Base-by-base conservation (phyloP, 2,888 invertebrate species). In the Linnaemya tessellans region DNA sequence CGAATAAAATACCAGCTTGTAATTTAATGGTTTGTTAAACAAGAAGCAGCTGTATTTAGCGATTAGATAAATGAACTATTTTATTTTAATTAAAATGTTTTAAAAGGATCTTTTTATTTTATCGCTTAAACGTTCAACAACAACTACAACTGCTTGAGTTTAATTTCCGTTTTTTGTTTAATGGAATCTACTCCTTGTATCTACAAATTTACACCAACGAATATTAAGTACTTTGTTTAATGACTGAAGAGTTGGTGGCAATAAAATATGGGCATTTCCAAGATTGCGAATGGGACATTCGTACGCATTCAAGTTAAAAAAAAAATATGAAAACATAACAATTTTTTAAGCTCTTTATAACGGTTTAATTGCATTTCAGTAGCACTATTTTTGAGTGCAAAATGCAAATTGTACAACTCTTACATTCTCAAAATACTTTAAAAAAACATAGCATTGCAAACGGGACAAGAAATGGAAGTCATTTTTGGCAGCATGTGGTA, bases 11-110 rank as follows among this genome's bases (percentile, higher is more conserved):
- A 4, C 15, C 38, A 73, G 73, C 73, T 60, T 68, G 60, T 74
- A 51, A 80, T 74, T 80, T 67, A 60, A 65, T 60, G 70, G 64
- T 64, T 77, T 64, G 56, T 41, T 70, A 20, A 77, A 77, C 70
- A 35, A 38, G 22, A 67, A 25, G 38, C 81, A 70, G 81, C 70
- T 82, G 81, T 68, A 60, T 68, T 43, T n/a, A 11, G 15, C 62
- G 43, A 81, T 70, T 49, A 70, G 75, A 75, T 81, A 64, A 54
- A 5, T 56, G 62, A 60, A 46, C 43, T 41, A 74, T 70, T 68
- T 51, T 62, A 70, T 68, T 75, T 56, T 65, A 65, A 79, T 79
- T 60, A 58, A 46, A 46, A 18, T 65, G 30, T 35, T n/a, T 43
- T 13, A 9, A 7, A 46, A 38, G 35, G 22, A 80, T 22, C 54